Base-by-base conservation (phyloP, 37 sponge, comb jelly and placozoan species). In the Crambe crambe region DNA sequence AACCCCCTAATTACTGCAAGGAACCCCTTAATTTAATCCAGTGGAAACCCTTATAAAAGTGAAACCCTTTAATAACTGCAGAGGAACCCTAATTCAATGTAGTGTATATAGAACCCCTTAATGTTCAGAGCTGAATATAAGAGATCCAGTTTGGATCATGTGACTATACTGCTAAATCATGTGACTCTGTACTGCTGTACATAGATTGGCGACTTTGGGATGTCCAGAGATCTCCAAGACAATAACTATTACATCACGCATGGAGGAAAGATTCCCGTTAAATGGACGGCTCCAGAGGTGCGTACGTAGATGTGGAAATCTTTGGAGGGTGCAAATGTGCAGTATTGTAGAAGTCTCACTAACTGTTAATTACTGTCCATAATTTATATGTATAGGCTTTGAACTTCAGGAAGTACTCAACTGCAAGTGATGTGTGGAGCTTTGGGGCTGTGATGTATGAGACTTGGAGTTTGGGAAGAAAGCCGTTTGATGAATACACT, bases 131-230 rank as follows among this genome's bases (percentile, higher is more conserved):
- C n/a, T n/a, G n/a, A n/a, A n/a, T n/a, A n/a, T n/a, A n/a, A n/a
- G n/a, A 12, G 6, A 15, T 12, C 12, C 10, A 47, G 12, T 47
- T 12, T 47, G 51, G 10, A 23, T 4, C 5, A 20, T 8, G 6
- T 61, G 30, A 27, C 12, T 20, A 61, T 61, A 20, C 15, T 29
- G 29, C 6, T 61, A 61, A 23, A 61, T 5, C 15, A 27, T 27
- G 15, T 61, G 25, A 23, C 25, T 23, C 6, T 61, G 15, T 61
- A 23, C 12, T 27, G 5, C 6, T 61, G 63, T 12, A 29, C 39
- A 12, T 40, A 86, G 86, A 86, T 86, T 74, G 86, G 86, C 2
- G 86, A 86, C 35, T 86, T 86, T 86, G 86, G 86, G 0, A 57
- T 86, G 80, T 86, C 86, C 0, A 61, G 86, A 17, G 80, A 80